Evolutionary conservation across 2,113 vertebrate species (phyloP).

Genomic region (Cochlearius cochlearius): DNA sequence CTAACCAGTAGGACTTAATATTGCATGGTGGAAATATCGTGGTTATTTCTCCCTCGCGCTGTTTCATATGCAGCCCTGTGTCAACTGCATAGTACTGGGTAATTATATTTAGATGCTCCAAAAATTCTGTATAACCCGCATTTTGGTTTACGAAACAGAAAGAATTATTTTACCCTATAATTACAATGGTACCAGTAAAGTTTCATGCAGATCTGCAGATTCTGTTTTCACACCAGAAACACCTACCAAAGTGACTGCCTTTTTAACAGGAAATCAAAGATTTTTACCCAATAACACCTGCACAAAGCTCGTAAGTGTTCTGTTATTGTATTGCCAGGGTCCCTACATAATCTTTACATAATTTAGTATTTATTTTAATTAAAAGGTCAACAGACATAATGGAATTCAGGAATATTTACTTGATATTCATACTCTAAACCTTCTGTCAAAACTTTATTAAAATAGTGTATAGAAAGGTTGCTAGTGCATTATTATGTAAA

Average conservation of each 20-base stretch:
- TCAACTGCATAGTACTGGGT: neutral
- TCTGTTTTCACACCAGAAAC: neutral
- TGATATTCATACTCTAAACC: conserved; percentile 30
- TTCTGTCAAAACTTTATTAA: conserved; percentile 14
- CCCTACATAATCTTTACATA: neutral
- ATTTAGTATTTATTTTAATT: conserved; percentile 55
- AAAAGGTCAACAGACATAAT: conserved; percentile 34
- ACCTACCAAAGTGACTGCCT: accelerated
- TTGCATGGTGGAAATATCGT: neutral
- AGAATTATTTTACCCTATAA: conserved; percentile 23
- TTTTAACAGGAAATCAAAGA: neutral
- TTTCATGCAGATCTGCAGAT: neutral
- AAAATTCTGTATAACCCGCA: conserved; percentile 15
- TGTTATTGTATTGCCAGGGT: neutral
- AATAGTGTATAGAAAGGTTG: neutral
- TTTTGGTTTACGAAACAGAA: conserved; percentile 51
- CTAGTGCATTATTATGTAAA: neutral
- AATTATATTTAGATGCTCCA: neutral
- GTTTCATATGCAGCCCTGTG: neutral
- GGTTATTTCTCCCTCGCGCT: neutral
- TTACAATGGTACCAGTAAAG: neutral
- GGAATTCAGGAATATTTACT: conserved; percentile 62
- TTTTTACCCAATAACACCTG: neutral
- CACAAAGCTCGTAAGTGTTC: neutral
- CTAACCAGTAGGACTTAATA: neutral